Percentiles rank a stretch among this genome's conserved stretches.
These are phyloP conservation scores for Philotrypesis tridentata DNA, from an alignment of 1,140 invertebrate genomes.

Conservation along the genomic window DNA sequence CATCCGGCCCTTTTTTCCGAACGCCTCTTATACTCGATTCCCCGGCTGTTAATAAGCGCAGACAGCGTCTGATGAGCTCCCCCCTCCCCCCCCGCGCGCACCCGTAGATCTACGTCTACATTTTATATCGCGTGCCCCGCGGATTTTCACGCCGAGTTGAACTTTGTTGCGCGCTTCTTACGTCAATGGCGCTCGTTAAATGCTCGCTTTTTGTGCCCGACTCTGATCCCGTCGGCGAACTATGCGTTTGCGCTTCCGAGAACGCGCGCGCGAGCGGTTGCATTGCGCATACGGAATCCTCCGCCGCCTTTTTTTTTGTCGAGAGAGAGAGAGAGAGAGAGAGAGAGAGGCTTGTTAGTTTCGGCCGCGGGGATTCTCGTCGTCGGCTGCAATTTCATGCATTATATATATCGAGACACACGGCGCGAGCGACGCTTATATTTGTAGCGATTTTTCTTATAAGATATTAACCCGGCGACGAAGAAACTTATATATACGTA, in stretches of 20 bases:
- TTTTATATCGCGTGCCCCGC: background rate
- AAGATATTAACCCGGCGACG: no score
- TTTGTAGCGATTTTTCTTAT: no score
- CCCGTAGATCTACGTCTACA: no score
- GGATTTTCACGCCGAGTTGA: slow-evolving; percentile 1
- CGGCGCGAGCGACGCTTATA: no score
- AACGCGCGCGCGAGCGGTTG: no score
- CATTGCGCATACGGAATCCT: no score
- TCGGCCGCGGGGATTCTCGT: background rate
- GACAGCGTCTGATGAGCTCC: background rate
- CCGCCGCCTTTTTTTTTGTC: no score
- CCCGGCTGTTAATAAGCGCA: background rate
- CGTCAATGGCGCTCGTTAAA: background rate
- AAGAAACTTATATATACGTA: no score
- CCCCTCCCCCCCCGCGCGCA: background rate
- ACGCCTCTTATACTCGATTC: background rate
- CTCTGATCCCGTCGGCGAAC: no score
- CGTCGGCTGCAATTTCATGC: no score
- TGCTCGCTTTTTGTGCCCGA: background rate
- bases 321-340: no score
- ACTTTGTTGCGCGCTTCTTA: background rate
- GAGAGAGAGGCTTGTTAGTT: background rate
- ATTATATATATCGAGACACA: no score
- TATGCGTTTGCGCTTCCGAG: background rate
- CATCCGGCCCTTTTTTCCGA: slow-evolving; percentile 15